Base-by-base conservation (phyloP, 2,888 invertebrate species). In the Congeria kusceri region DNA sequence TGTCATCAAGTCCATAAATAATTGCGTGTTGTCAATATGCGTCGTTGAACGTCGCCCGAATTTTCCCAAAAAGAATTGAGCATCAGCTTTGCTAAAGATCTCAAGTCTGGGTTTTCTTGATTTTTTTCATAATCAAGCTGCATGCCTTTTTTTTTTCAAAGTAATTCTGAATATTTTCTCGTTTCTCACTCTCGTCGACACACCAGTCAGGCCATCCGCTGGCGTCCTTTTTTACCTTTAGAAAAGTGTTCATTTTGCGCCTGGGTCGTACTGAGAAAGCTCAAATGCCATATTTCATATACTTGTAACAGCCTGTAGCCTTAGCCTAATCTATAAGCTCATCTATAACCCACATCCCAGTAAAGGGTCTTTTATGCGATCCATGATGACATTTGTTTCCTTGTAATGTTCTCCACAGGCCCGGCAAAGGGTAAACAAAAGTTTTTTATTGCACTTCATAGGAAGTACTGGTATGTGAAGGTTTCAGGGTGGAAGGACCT, bases 271-370 rank as follows among this genome's bases (percentile, higher is more conserved):
- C 83, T 74, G 57, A 86, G 46, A 61, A n/a, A n/a, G n/a, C n/a
- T n/a, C n/a, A 91, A 93, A 59, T 91, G 86, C 88, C 91, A 93
- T 18, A 92, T 86, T 80, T 92, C 92, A 49, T 82, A 77, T 11
- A 92, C 84, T 25, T 90, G 71, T 0, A 89, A 5, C 20, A 92
- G 80, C 67, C 73, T 77, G 68, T 93, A 93, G 0, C 91, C 91
- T 20, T 79, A 77, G 56, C 76, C 47, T 1, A 91, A 20, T 85
- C 88, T 49, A 86, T 59, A 0, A 93, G 39, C 79, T 93, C 93
- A 56, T 88, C 89, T 1, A 87, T 84, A 3, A 92, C 90, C 91
- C 89, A 93, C 5, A 91, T 91, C 15, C 93, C 90, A 0, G 29
- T 68, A 5, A 92, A 75, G 11, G 75, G 66, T 47, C 90, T 72